Conservation (phyloP, 2,113 vertebrate species). For the Gorsachius goisagi region DNA sequence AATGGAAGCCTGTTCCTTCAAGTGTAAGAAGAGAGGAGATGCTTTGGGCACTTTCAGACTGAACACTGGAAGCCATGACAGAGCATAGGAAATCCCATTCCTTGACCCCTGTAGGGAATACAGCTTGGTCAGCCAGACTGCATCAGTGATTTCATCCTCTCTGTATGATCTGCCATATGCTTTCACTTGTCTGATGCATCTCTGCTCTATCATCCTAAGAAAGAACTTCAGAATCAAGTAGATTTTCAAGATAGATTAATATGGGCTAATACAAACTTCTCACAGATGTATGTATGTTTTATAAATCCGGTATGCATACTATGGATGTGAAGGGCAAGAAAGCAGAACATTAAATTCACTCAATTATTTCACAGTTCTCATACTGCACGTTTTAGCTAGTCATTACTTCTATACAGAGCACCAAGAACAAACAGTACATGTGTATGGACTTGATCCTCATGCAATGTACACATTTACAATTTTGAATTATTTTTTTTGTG, state of each 20-base stretch:
- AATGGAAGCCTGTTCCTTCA: not conserved
- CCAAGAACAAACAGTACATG: not conserved
- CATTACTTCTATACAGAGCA: not conserved
- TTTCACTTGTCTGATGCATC: not conserved
- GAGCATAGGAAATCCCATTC: not conserved
- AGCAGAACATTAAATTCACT: not conserved
- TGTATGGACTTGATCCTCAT: not conserved
- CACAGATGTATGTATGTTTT: not conserved
- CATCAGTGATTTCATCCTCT: not conserved
- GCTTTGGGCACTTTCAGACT: not conserved
- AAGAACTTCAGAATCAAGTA: not conserved
- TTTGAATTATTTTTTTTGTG: not conserved
- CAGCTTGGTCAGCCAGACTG: not conserved
- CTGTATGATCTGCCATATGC: not conserved
- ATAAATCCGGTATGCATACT: not conserved
- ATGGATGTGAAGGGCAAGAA: not conserved
- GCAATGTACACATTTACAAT: not conserved
- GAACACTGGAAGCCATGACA: not conserved
- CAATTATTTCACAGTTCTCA: not conserved
- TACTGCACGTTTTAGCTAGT: not conserved
- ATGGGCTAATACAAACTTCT: not conserved
- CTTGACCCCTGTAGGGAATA: not conserved
- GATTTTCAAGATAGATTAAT: not conserved
- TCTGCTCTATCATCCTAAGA: not conserved
- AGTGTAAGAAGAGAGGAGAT: not conserved